phyloP scores from a whole-genome alignment of 1,140 invertebrate species.

The Phymastichus coffea region DNA sequence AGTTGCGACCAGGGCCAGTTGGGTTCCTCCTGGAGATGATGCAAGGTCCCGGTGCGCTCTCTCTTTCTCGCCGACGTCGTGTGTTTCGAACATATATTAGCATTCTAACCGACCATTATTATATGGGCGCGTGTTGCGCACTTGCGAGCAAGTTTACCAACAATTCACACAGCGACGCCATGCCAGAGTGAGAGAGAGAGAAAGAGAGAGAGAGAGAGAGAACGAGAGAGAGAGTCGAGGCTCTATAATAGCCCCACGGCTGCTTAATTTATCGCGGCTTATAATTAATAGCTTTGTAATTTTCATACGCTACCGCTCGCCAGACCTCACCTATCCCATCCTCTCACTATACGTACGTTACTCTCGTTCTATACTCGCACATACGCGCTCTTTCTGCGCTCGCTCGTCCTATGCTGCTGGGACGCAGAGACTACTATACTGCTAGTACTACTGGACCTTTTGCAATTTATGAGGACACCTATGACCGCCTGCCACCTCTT shows the following conservation, averaged over 20 bases:
- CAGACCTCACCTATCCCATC: too few relatives aligned
- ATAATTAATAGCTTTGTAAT: slow-evolving; percentile 60
- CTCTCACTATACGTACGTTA: too few relatives aligned
- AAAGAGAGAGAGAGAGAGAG: not conserved
- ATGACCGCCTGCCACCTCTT: too few relatives aligned
- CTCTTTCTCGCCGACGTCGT: slow-evolving; percentile 31
- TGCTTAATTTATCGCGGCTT: slow-evolving; percentile 57
- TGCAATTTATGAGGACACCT: too few relatives aligned
- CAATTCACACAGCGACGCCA: slow-evolving; percentile 51
- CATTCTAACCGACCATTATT: slow-evolving; percentile 58
- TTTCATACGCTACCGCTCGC: slow-evolving; percentile 50
- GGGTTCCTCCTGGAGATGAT: slow-evolving; percentile 53
- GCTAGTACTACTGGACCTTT: too few relatives aligned
- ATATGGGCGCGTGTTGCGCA: slow-evolving; percentile 56
- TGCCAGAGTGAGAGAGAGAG: not conserved
- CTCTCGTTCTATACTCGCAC: too few relatives aligned
- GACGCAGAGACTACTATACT: too few relatives aligned
- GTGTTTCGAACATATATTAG: slow-evolving; percentile 56
- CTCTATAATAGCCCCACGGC: slow-evolving; percentile 54
- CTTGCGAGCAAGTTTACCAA: slow-evolving; percentile 58
- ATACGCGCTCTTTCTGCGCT: too few relatives aligned
- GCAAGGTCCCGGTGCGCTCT: slow-evolving; percentile 53
- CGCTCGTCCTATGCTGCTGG: too few relatives aligned
- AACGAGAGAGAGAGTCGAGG: not conserved
- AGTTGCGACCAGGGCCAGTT: slow-evolving; percentile 45